Evolutionary conservation across 2,797 vertebrate species (phyloP).

Genomic region (Delichon dasypus): DNA sequence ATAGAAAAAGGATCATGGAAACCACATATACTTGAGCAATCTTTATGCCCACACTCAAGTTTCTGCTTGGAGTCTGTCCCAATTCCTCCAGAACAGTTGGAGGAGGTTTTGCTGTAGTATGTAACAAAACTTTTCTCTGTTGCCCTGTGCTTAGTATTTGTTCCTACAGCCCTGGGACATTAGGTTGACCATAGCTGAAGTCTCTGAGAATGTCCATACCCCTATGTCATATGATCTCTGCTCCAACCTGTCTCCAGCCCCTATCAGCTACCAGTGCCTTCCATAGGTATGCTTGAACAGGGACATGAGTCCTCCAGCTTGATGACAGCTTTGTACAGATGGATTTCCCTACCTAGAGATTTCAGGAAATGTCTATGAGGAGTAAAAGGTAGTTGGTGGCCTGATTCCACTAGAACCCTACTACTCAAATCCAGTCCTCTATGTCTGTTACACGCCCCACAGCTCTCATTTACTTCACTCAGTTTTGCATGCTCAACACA

Average conservation of each 20-base stretch:
- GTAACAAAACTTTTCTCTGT: neutral
- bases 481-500: neutral
- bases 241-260: neutral
- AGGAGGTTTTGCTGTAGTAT: neutral
- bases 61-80: neutral
- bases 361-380: neutral
- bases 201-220: neutral
- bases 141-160: neutral
- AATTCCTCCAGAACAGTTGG: fast-evolving
- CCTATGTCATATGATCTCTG: fast-evolving
- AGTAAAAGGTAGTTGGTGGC: neutral
- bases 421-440: neutral
- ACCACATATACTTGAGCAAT: neutral
- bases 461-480: neutral
- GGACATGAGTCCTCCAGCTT: neutral
- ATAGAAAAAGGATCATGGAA: neutral
- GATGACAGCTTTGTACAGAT: neutral
- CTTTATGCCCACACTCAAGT: neutral
- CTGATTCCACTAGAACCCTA: neutral
- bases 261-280: too few species aligned
- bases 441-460: neutral
- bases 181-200: neutral
- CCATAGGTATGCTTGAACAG: neutral
- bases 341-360: neutral
- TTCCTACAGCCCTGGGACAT: neutral